Conservation (phyloP, 2,797 vertebrate species). For the Capromys pilorides region DNA sequence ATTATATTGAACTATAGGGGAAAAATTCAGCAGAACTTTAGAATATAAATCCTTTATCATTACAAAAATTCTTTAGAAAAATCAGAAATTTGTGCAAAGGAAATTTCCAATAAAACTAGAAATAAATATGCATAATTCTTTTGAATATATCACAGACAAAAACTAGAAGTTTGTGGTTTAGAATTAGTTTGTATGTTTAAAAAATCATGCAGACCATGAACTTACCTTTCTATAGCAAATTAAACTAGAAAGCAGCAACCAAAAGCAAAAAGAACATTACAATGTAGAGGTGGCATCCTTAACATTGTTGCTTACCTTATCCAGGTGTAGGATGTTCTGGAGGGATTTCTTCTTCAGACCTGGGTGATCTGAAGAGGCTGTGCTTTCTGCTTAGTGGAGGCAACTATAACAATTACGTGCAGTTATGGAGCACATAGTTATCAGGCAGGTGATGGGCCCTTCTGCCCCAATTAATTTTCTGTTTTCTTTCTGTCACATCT, state of each 20-base stretch:
- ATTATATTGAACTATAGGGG: not conserved
- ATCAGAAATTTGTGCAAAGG: slow-evolving; percentile 8
- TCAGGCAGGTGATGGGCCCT: not conserved
- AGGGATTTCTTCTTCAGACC: not conserved
- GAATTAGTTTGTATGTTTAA: not conserved
- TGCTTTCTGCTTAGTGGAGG: not conserved
- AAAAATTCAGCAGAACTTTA: slow-evolving; percentile 26
- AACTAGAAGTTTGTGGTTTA: not conserved
- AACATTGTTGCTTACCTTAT: not conserved
- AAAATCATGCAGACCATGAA: not conserved
- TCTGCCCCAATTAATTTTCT: not conserved
- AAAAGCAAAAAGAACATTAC: not conserved
- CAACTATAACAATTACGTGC: not conserved
- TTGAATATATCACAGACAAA: slow-evolving; percentile 24
- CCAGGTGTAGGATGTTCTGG: not conserved
- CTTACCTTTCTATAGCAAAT: not conserved
- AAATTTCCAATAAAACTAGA: not conserved
- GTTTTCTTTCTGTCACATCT: not conserved
- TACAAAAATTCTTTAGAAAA: slow-evolving; percentile 16
- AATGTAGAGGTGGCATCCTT: not conserved
- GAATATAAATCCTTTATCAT: not conserved
- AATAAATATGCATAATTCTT: not conserved
- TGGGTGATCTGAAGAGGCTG: not conserved
- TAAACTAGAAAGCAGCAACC: not conserved
- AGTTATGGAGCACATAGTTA: not conserved